Conservation (phyloP, 2,797 vertebrate species). For the Myotis vivesi region DNA sequence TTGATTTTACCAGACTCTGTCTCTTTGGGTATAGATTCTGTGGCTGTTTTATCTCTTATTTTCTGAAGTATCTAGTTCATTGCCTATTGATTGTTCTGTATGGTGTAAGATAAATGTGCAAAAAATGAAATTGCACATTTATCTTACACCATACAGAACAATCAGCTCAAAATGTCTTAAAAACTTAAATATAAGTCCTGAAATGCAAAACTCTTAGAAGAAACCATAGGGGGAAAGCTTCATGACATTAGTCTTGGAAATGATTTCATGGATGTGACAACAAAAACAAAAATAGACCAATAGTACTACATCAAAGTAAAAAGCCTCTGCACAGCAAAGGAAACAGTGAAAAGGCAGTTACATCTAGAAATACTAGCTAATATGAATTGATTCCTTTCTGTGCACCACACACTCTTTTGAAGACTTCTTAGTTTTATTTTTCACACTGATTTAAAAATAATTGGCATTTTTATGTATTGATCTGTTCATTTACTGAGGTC, state of each 20-base stretch:
- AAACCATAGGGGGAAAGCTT: not conserved
- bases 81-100: not conserved
- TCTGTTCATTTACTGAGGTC: not conserved
- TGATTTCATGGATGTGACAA: not conserved
- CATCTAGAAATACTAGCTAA: not conserved
- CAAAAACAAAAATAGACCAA: not conserved
- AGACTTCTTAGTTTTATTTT: not conserved
- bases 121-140: not conserved
- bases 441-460: not conserved
- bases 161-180: not conserved
- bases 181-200: not conserved
- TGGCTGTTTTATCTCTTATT: constrained; percentile 15
- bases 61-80: not conserved
- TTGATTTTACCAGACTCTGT: not conserved
- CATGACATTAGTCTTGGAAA: not conserved
- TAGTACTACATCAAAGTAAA: not conserved
- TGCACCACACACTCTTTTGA: not conserved
- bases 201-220: not conserved
- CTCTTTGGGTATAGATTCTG: not conserved
- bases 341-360: not conserved
- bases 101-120: not conserved
- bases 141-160: not conserved
- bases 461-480: constrained; percentile 18
- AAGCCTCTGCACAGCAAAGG: not conserved
- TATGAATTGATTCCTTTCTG: not conserved